phyloP scores from a whole-genome alignment of 2,113 vertebrate genomes.

The Cephalopterus ornatus region DNA sequence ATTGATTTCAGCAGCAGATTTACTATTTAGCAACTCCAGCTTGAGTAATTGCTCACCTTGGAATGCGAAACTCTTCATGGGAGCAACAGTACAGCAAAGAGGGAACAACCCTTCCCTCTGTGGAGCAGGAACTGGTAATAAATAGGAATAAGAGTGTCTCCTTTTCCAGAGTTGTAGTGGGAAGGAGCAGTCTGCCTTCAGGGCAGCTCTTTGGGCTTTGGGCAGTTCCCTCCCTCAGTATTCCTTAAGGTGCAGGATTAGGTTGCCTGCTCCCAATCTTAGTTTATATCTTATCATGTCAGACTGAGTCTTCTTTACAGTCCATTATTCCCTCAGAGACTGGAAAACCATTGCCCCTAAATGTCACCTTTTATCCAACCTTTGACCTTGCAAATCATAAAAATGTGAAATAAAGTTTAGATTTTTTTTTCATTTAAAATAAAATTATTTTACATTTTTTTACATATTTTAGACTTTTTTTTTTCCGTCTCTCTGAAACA shows the following conservation, averaged over 20 bases:
- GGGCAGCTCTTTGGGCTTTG: not conserved
- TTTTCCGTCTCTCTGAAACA: not conserved
- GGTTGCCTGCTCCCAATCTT: not conserved
- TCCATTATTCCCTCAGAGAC: not conserved
- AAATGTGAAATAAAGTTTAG: not conserved
- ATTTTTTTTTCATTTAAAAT: not conserved
- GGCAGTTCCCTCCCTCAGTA: not conserved
- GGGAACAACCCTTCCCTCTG: not conserved
- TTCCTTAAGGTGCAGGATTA: accelerated
- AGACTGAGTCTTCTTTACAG: not conserved
- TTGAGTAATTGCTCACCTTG: not conserved
- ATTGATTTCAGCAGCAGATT: conserved; percentile 15
- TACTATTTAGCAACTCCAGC: not conserved
- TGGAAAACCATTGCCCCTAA: not conserved
- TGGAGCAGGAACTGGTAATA: not conserved
- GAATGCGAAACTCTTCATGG: not conserved
- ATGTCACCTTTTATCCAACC: not conserved
- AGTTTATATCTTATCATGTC: not conserved
- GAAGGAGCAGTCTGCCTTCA: not conserved
- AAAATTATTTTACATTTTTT: accelerated
- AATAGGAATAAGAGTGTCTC: not conserved
- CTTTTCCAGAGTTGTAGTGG: not conserved
- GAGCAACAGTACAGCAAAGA: accelerated
- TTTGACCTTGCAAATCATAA: not conserved
- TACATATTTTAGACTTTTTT: not conserved